Conservation (phyloP, 2,797 vertebrate species). For the Falco naumanni region DNA sequence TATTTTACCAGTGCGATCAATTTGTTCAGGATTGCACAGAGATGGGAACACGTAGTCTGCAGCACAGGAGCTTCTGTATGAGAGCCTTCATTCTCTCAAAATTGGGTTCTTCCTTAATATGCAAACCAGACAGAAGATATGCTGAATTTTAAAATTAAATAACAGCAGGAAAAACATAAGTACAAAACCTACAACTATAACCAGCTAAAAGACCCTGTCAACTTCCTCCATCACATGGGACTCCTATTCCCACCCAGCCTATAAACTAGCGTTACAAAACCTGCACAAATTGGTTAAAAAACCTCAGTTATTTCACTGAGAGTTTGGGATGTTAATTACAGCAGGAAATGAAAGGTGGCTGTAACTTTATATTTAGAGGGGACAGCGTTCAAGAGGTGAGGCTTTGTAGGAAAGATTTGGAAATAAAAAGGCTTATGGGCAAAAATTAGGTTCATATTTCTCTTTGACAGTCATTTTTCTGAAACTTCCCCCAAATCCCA, state of each 20-base stretch:
- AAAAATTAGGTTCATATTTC: not conserved
- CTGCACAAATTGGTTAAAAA: not conserved
- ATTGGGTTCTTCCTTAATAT: not conserved
- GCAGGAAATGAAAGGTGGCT: not conserved
- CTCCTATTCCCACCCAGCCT: not conserved
- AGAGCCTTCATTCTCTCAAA: not conserved
- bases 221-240: not conserved
- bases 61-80: not conserved
- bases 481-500: not conserved
- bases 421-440: not conserved
- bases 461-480: not conserved
- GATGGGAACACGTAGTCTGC: not conserved
- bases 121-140: not conserved
- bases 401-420: not conserved
- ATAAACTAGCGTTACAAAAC: not conserved
- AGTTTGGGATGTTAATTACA: not conserved
- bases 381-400: not conserved
- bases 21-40: not conserved
- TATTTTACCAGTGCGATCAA: constrained; percentile 8
- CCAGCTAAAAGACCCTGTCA: not conserved
- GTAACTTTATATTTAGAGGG: not conserved
- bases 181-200: not conserved
- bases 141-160: not conserved
- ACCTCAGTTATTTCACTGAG: not conserved
- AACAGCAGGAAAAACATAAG: not conserved